Evolutionary conservation across 2,888 invertebrate genomes (phyloP), one percentile per base, ranked within the genome.

Genomic region (Vanessa cardui): DNA sequence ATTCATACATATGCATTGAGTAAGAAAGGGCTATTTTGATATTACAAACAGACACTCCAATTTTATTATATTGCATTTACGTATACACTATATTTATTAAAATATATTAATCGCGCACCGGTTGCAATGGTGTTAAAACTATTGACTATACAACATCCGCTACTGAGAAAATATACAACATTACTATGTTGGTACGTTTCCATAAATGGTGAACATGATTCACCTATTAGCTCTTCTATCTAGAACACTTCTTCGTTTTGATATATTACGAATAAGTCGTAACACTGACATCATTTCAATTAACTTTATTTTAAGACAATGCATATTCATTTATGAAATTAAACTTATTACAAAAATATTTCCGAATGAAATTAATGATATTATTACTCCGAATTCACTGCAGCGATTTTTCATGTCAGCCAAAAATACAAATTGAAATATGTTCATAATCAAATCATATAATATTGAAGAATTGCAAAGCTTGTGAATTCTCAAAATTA

Each of bases 121-220:
- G 20, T 49, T 18, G 49, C 8, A 49, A n/a, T 8, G 8, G 49
- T 58, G 56, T 15, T 46, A 21, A 58, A 26, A 64, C 16, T 59
- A 59, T 64, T 58, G 31, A 59, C 50, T 50, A 21, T 15, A 16
- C 64, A 58, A 65, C 50, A 65, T 59, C 52, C 58, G 45, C 15
- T 50, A 33, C 52, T 59, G 52, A 52, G 44, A n/a, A 52, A 59
- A 21, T 65, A 16, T 52, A 65, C 50, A 50, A 50, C 49, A 49
- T 50, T 64, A 58, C 58, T 65, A 45, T 50, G 52, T 52, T 31
- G 59, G 64, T 59, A 65, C 59, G 31, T 52, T 59, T 59, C 59
- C 45, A 66, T 61, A 60, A 65, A 54, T 54, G 60, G 65, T 33
- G n/a, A 56, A 66, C 46, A 54, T 60, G 54, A 66, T 60, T 66